These are phyloP conservation scores for Aelia acuminata DNA, from an alignment of 2,888 invertebrate species.

Conservation along the genomic window DNA sequence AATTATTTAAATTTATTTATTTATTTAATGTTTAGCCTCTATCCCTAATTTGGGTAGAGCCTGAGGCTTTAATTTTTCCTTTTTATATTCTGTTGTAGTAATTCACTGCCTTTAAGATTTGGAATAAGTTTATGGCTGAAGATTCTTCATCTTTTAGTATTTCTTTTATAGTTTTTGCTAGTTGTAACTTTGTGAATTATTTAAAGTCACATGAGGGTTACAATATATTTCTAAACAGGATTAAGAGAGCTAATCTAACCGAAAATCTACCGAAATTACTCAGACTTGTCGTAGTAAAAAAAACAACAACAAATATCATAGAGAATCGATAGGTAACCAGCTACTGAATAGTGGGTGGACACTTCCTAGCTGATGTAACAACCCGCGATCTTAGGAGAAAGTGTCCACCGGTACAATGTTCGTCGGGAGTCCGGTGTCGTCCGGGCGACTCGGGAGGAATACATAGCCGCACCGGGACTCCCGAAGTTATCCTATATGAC, in stretches of 20 bases:
- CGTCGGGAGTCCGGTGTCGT: slow-evolving; percentile 26
- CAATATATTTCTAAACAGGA: not conserved
- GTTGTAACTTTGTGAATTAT: too few species aligned
- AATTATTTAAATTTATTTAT: too few species aligned
- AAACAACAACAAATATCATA: not conserved
- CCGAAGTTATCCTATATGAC: not conserved
- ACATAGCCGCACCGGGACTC: slow-evolving; percentile 10
- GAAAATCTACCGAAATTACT: not conserved
- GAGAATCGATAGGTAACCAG: not conserved
- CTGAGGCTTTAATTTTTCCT: too few species aligned
- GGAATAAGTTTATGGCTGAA: too few species aligned
- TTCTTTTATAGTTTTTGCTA: too few species aligned
- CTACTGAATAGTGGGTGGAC: slow-evolving; percentile 19
- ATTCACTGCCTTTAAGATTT: too few species aligned
- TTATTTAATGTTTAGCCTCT: too few species aligned
- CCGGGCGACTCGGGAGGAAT: not conserved
- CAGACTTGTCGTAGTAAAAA: not conserved
- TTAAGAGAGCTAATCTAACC: not conserved
- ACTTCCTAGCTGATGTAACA: slow-evolving; percentile 42
- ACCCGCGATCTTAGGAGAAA: slow-evolving; percentile 23
- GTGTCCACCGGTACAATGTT: slow-evolving; percentile 4
- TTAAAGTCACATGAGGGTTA: too few species aligned
- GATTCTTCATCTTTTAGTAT: too few species aligned
- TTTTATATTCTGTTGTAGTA: too few species aligned
- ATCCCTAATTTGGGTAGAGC: too few species aligned